These are phyloP conservation scores for Petrophora chlorosata DNA, from an alignment of 2,888 invertebrate genomes.

Conservation along the genomic window DNA sequence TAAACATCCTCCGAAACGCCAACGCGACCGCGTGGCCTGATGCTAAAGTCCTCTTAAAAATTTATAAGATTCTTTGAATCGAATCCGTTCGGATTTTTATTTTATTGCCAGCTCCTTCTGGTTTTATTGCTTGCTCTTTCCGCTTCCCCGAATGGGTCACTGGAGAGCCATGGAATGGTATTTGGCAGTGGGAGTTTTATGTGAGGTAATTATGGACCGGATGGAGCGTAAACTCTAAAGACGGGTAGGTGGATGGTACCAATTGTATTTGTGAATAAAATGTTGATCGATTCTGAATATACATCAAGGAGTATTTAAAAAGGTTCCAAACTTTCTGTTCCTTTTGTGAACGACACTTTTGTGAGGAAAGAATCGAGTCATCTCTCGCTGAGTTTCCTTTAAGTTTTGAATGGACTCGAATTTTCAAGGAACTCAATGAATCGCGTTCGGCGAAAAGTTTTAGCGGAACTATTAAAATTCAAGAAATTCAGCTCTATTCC, in stretches of 20 bases:
- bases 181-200: constrained; percentile 32
- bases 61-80: constrained; percentile 32
- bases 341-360: constrained; percentile 14
- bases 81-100: constrained; percentile 20
- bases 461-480: constrained; percentile 41
- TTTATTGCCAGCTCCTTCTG: constrained; percentile 19
- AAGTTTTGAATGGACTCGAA: constrained; percentile 37
- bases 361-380: constrained; percentile 21
- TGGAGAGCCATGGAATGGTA: constrained; percentile 27
- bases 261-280: not conserved
- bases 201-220: constrained; percentile 25
- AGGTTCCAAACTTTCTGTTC: not conserved
- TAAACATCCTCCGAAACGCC: no score
- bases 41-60: no score
- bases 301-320: no score
- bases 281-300: no score
- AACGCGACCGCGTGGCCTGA: no score
- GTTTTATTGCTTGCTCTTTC: constrained; percentile 31
- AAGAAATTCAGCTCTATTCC: constrained; percentile 40
- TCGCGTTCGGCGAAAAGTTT: constrained; percentile 28
- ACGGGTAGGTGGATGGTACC: no score
- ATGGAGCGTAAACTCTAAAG: constrained; percentile 11
- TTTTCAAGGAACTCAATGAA: constrained; percentile 33
- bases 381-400: constrained; percentile 9
- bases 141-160: constrained; percentile 26